Conservation (phyloP, 2,797 vertebrate genomes). For the Phoebastria nigripes region DNA sequence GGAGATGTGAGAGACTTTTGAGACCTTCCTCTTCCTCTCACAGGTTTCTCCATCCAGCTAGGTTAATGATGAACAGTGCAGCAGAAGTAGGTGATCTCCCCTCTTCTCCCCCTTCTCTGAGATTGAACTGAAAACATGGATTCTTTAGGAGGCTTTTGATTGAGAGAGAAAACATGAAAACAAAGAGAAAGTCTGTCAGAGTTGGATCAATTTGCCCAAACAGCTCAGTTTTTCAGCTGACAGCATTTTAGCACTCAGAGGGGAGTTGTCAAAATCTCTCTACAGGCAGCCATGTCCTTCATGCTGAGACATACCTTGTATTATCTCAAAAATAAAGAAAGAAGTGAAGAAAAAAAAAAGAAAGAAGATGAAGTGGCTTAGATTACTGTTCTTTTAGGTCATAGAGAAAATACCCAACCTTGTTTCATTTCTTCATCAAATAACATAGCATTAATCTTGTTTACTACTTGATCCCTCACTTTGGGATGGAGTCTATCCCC, state of each 20-base stretch:
- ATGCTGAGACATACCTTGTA: slow-evolving; percentile 38
- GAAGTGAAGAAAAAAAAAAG: not conserved
- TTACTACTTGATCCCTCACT: not conserved
- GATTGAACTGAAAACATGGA: not conserved
- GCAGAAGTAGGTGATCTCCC: not conserved
- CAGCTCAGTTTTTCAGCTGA: slow-evolving; percentile 54
- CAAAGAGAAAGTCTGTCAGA: slow-evolving; percentile 56
- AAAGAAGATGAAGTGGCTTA: not conserved
- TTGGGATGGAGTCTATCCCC: not conserved
- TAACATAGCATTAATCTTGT: not conserved
- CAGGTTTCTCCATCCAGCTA: not conserved
- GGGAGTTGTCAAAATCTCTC: slow-evolving; percentile 70
- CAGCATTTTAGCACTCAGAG: slow-evolving; percentile 66
- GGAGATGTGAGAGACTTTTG: not conserved
- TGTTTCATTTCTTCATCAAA: slow-evolving; percentile 20
- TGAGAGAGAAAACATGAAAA: slow-evolving; percentile 56
- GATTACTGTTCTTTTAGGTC: not conserved
- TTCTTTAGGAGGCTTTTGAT: slow-evolving; percentile 52
- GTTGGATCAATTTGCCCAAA: slow-evolving; percentile 56
- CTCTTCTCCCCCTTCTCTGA: not conserved
- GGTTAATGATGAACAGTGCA: not conserved
- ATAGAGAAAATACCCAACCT: not conserved
- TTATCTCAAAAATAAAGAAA: slow-evolving; percentile 42
- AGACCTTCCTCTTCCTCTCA: not conserved
- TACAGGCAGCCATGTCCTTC: slow-evolving; percentile 51